Evolutionary conservation across 2,113 vertebrate species (phyloP).

Genomic region (Delphinus delphis): DNA sequence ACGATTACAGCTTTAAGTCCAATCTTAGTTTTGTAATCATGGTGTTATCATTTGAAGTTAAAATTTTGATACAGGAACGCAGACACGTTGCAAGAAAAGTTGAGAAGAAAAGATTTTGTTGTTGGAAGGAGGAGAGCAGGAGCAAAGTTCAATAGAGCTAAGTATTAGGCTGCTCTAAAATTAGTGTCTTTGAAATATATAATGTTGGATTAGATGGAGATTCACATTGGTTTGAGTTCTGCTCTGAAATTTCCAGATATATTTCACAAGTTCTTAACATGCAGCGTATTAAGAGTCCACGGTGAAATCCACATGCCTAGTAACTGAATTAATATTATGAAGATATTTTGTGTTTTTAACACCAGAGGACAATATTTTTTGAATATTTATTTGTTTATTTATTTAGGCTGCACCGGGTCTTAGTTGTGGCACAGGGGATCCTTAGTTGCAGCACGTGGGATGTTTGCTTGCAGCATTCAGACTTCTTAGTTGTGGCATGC

Average conservation of each 20-base stretch:
- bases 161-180: not conserved
- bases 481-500: too few relatives aligned
- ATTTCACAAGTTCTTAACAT: not conserved
- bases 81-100: not conserved
- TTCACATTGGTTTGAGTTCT: not conserved
- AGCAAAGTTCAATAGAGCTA: not conserved
- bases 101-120: not conserved
- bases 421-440: too few relatives aligned
- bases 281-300: not conserved
- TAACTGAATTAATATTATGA: not conserved
- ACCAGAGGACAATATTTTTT: too few relatives aligned
- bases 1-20: not conserved
- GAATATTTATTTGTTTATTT: too few relatives aligned
- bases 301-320: not conserved
- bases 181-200: not conserved
- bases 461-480: fast-evolving
- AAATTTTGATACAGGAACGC: not conserved
- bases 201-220: not conserved
- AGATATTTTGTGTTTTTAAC: not conserved
- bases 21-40: not conserved
- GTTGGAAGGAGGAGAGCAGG: not conserved
- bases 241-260: not conserved
- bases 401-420: too few relatives aligned
- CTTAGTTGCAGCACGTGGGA: too few relatives aligned
- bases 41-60: not conserved